Base-by-base conservation (phyloP, 2,797 vertebrate genomes). In the Sebastes nivosus region DNA sequence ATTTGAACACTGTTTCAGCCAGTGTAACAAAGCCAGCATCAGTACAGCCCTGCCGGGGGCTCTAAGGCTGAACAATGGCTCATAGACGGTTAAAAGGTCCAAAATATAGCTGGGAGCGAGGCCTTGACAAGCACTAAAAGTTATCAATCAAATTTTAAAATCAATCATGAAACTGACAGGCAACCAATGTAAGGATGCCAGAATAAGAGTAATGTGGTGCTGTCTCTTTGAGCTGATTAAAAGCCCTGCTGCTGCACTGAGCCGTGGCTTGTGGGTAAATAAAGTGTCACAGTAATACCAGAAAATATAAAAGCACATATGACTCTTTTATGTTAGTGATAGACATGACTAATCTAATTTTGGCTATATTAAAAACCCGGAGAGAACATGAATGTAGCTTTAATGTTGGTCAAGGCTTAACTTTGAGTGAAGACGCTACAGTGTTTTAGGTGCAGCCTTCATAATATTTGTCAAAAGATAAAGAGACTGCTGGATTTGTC, bases 61-160 rank as follows among this genome's bases (percentile, higher is more conserved):
- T 79, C 36, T 22, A 6, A 46, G 52, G 38, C 81, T 85, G 77
- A 83, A 84, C 87, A 87, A 87, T 87, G 83, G 70, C 76, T 86
- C 79, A 78, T 67, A 77, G 69, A 71, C 18, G 69, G 84, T 90
- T 82, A 88, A 86, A 81, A 84, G 82, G 85, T 82, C 87, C 75
- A 55, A 75, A 86, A 81, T 58, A 71, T 80, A 81, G 74, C 89
- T 71, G 5, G 67, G 38, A 76, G 90, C 75, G 12, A 79, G 68
- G 73, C 81, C 75, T 82, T 85, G 81, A 85, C 80, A 86, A 82
- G 77, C 75, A 73, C 69, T 75, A 64, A 77, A 82, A 85, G 81
- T 89, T 82, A 92, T 92, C 88, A 92, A 90, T 93, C 89, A 91
- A 69, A 82, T 89, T 83, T 87, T 50, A 20, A 83, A 88, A 90